phyloP scores from a whole-genome alignment of 1,140 invertebrate species.

The Drosophila parabipectinata region DNA sequence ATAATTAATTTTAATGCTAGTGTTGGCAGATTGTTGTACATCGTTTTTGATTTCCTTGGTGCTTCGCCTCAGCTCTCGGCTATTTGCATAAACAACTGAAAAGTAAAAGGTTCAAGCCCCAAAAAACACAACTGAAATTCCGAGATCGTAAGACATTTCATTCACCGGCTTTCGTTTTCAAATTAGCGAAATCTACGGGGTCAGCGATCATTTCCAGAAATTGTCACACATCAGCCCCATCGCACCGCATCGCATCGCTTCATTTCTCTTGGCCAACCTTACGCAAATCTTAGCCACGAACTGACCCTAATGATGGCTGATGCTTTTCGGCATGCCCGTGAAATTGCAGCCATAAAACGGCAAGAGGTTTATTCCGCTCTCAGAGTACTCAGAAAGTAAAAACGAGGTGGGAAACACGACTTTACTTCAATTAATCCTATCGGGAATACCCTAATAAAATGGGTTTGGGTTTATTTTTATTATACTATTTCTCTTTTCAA shows the following conservation, averaged over 20 bases:
- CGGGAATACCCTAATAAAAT: constrained; percentile 5
- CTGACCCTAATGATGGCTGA: constrained; percentile 76
- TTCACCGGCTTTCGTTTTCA: constrained; percentile 58
- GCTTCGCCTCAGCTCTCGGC: constrained; percentile 15
- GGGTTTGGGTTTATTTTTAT: neutral
- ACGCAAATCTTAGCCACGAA: constrained; percentile 62
- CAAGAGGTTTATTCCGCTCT: constrained; percentile 15
- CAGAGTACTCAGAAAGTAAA: constrained; percentile 65
- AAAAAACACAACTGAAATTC: constrained; percentile 25
- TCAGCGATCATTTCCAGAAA: constrained; percentile 41
- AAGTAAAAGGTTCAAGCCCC: constrained; percentile 50
- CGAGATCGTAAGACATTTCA: constrained; percentile 6
- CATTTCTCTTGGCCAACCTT: constrained; percentile 54
- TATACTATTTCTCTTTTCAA: neutral
- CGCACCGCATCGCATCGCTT: constrained; percentile 9
- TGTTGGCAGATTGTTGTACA: neutral
- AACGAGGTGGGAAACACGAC: constrained; percentile 31
- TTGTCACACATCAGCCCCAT: constrained; percentile 49
- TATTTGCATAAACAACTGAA: constrained; percentile 67
- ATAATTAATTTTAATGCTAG: constrained; percentile 5
- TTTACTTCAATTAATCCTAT: neutral
- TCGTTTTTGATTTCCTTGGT: constrained; percentile 2
- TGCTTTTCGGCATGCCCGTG: constrained; percentile 66
- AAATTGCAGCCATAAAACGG: constrained; percentile 68
- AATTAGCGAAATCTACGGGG: constrained; percentile 58